Base-by-base conservation (phyloP, 92 coral and sea anemone genomes). In the Parazoanthus swiftii region DNA sequence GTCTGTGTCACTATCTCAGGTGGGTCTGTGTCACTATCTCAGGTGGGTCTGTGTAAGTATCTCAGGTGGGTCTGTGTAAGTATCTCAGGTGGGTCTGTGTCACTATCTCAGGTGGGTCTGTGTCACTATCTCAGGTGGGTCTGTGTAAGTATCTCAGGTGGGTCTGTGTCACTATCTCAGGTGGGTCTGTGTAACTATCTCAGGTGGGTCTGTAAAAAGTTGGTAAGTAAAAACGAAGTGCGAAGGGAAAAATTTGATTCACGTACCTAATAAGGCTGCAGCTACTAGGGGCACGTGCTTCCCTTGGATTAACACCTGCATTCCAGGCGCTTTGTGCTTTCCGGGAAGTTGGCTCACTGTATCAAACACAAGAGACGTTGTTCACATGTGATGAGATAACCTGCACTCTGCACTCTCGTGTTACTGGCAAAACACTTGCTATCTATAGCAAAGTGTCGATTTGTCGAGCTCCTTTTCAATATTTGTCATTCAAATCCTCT, bases 321-420 rank as follows among this genome's bases (percentile, higher is more conserved):
- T 92, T 46, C 95, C 98, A 37, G 95, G 94, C 0, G 86, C 77
- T 68, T 73, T 88, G 81, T 89, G 89, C 56, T 97, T 97, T 5
- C 99, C 99, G n/a, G 98, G 99, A 67, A 97, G 95, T 79, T 95
- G 98, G n/a, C 94, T 89, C 82, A 97, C 99, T 94, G 46, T 3
- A 76, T 21, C 16, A 25, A 78, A 56, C 51, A 50, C 8, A 23
- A 44, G 11, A 46, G 33, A 78, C 26, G n/a, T 36, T 81, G 15
- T 56, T 81, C 48, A 16, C 36, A 66, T 9, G 43, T 74, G 25
- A 74, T 74, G 4, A 63, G 26, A 2, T 63, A 18, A 63, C n/a
- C 70, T 63, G 26, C 25, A 21, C 70, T 63, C 70, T 63, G 25
- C 70, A 20, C 70, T 63, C 26, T 21, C 70, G 70, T 23, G 20